Evolutionary conservation across 2,797 vertebrate genomes (phyloP), one percentile per base, ranked within the genome.

Genomic region (Characodon lateralis): DNA sequence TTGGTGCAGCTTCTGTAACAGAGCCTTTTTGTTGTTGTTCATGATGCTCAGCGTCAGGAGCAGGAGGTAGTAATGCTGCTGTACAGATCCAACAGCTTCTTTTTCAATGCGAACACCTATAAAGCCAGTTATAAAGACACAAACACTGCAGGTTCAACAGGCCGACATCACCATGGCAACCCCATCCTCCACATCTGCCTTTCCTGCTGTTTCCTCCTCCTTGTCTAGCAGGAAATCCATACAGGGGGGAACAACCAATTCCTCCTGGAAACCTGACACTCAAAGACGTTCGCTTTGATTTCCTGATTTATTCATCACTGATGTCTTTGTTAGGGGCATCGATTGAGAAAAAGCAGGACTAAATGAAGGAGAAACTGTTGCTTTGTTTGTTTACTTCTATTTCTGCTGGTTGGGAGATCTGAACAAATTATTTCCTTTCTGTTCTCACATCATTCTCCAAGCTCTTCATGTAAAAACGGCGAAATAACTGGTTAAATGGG

Each of bases 101-200:
- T 7, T 31, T 16, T 16, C 26, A 28, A 14, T 31, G 13, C 26
- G 22, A 18, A 14, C 69, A 20, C 48, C 10, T 71, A 13, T 35
- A 71, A 35, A 35, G 48, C 48, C 46, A 68, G 48, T 71, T 31
- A 71, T 51, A 74, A 26, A 68, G 48, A 78, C 51, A 74, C 55
- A 58, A 56, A 50, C 28, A 16, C 71, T 28, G 24, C 4, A 31
- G 2, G 39, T 59, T 78, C 77, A 66, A 65, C 79, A 81, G 85
- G 80, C 72, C 61, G 14, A 20, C 20, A 84, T 91, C 35, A 13
- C 89, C 82, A 90, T 91, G 81, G 89, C 83, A 90, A 91, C 88
- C 68, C 78, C 78, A 31, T 83, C 70, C 85, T 82, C 81, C 78
- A 74, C 79, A 48, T 85, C 78, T 72, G 78, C 80, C 70, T 73